Evolutionary conservation across 2,797 vertebrate genomes (phyloP).

Genomic region (Sebastes trivittatus): DNA sequence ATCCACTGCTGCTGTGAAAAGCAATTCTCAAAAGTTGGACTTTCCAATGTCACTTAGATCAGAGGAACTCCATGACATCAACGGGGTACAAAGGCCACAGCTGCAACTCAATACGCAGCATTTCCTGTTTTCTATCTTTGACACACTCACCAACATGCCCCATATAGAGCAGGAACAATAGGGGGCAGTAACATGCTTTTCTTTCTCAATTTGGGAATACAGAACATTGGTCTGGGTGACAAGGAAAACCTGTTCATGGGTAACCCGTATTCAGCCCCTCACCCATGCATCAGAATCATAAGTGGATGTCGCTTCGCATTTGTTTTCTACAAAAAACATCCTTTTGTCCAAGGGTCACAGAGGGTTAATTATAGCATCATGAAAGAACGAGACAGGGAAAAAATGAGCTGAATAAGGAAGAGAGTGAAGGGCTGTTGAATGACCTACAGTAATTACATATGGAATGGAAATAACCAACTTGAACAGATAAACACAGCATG

Average conservation of each 20-base stretch:
- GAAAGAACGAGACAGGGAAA: neutral
- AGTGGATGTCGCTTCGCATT: neutral
- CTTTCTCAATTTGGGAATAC: neutral
- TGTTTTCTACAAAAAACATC: neutral
- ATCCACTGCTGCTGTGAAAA: neutral
- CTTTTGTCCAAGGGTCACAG: too few relatives aligned
- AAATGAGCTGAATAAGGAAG: neutral
- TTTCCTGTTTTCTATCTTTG: conserved; percentile 31
- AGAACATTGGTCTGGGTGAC: neutral
- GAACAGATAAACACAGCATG: neutral
- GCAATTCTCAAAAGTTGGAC: neutral
- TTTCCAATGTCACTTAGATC: conserved; percentile 46
- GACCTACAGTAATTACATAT: neutral
- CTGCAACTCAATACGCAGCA: conserved; percentile 49
- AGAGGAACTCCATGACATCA: conserved; percentile 50
- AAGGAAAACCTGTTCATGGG: neutral
- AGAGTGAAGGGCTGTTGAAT: neutral
- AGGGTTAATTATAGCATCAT: neutral
- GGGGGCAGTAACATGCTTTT: neutral
- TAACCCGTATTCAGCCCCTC: neutral
- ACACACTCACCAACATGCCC: neutral
- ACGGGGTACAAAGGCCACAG: conserved; percentile 57
- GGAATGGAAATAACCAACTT: neutral
- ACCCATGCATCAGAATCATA: neutral
- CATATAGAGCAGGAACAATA: conserved; percentile 8